Base-by-base conservation (phyloP, 1,140 invertebrate genomes). In the Mya arenaria region DNA sequence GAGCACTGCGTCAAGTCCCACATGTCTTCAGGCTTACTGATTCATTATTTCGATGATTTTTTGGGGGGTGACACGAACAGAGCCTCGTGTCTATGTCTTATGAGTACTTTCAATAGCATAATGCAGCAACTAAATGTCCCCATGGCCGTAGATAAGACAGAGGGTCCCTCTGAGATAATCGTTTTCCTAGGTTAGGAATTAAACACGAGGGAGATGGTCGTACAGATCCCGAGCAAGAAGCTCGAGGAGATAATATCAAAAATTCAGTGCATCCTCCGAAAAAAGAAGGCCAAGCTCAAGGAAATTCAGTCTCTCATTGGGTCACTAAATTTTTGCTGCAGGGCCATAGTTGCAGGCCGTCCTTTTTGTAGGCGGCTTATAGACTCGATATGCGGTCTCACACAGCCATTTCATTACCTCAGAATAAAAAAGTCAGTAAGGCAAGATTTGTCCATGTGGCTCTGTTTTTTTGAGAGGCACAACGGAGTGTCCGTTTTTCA, bases 251-350 rank as follows among this genome's bases (percentile, higher is more conserved):
- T 52, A 8, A 23, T 4, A 23, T 4, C 19, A 1, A 52, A 52
- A 52, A 52, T 52, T 65, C 1, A 32, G 8, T 34, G n/a, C 23
- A 62, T 32, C 4, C 19, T 32, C 1, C 17, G 30, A 1, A 66
- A 34, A 66, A n/a, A 25, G 23, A 55, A 72, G 56, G 36, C 32
- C 17, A 72, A 15, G 34, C 36, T 55, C 62, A 44, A 19, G 23
- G 41, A 75, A 17, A 30, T 84, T 39, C 83, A 84, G 63, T 82
- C 71, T 5, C 23, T 82, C 0, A 66, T 82, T 5, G 84, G 84
- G 10, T 52, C 34, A 3, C 36, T 85, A 5, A 84, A 72, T 30
- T 79, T 84, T 37, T 44, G 55, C 23, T 79, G 82, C 30, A 37
- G 48, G n/a, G 82, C 74, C 1, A 73, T 79, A 19, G 10, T 25